Evolutionary conservation across 2,888 invertebrate genomes (phyloP).

Genomic region (Drosophila lacicola): DNA sequence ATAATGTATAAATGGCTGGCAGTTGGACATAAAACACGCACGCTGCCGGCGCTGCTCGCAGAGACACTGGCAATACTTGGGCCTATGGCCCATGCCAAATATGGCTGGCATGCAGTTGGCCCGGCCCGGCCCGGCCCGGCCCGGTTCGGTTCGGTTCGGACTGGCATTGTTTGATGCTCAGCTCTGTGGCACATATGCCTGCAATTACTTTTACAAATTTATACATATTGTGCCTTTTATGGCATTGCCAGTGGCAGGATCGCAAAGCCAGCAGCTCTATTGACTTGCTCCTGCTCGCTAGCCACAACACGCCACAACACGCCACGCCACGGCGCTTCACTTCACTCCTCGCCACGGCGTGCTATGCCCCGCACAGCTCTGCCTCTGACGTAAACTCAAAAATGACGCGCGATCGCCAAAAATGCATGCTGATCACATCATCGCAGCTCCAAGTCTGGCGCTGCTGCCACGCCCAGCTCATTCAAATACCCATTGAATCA

Average conservation of each 20-base stretch:
- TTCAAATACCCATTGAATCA: constrained; percentile 61
- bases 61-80: constrained; percentile 59
- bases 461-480: constrained; percentile 47
- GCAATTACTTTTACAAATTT: constrained; percentile 85
- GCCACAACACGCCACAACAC: background rate
- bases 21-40: constrained; percentile 80
- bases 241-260: constrained; percentile 72
- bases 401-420: constrained; percentile 79
- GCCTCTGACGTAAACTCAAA: constrained; percentile 67
- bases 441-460: constrained; percentile 35
- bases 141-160: constrained; percentile 26
- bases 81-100: constrained; percentile 69
- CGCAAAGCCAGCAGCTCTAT: constrained; percentile 60
- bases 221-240: constrained; percentile 82
- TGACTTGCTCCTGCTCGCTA: constrained; percentile 40
- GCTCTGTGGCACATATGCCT: constrained; percentile 71
- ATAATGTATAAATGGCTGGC: constrained; percentile 80
- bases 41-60: constrained; percentile 51
- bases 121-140: constrained; percentile 12
- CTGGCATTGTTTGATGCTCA: constrained; percentile 70
- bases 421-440: constrained; percentile 75
- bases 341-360: background rate
- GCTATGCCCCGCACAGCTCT: background rate
- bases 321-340: background rate
- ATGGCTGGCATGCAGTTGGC: constrained; percentile 64